Conservation (phyloP, 2,888 invertebrate genomes). For the Silvanus unidentatus region DNA sequence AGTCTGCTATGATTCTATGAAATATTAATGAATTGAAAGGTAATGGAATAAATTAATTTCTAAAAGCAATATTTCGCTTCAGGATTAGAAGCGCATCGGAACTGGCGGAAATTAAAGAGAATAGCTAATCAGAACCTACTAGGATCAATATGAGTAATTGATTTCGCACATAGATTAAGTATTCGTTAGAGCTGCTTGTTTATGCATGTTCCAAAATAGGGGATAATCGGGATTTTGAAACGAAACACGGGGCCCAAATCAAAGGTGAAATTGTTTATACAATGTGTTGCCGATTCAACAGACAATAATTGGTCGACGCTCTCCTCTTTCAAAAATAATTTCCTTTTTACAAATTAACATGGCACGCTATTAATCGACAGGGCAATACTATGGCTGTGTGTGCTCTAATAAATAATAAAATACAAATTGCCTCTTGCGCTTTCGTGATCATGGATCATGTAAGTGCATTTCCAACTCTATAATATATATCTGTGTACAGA, state of each 20-base stretch:
- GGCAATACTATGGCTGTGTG: no score
- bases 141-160: conserved; percentile 41
- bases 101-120: conserved; percentile 49
- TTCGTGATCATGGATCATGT: no score
- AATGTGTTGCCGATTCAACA: no score
- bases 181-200: conserved; percentile 8
- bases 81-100: conserved; percentile 41
- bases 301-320: no score
- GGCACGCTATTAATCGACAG: no score
- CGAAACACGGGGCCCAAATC: not conserved
- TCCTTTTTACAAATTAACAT: no score
- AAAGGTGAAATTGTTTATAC: no score
- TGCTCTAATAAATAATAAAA: no score
- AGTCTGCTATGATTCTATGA: conserved; percentile 47
- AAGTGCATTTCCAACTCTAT: no score
- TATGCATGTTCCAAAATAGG: conserved; percentile 12
- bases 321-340: no score
- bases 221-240: conserved; percentile 5
- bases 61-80: conserved; percentile 49
- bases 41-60: conserved; percentile 53
- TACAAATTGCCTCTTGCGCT: no score
- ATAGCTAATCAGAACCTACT: conserved; percentile 45
- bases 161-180: conserved; percentile 27
- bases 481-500: no score
- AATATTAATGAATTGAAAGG: conserved; percentile 52